Evolutionary conservation across 2,797 vertebrate genomes (phyloP), one percentile per base, ranked within the genome.

Genomic region (Muraenolepis orangiensis): DNA sequence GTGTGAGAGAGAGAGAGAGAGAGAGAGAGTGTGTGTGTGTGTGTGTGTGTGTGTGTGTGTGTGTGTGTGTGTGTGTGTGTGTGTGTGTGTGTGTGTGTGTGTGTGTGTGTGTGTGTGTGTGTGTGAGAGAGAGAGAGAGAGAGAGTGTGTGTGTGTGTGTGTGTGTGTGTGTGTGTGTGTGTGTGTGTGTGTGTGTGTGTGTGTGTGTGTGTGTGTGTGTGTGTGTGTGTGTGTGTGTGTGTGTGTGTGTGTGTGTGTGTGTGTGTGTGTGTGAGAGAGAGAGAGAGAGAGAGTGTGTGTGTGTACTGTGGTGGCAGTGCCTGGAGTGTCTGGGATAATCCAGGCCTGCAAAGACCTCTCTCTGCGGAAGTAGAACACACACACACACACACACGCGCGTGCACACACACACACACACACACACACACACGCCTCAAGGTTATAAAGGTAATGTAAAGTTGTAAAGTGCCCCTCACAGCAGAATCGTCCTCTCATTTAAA

Each of bases 341-440:
- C 78, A 79, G 73, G 78, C 77, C 74, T 73, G 72, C 26, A 67
- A 67, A 79, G 78, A 72, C 78, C 76, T 77, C 69, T 46, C 3
- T 46, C 3, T 18, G 14, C 6, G 42, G 18, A 46, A 46, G 42
- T 46, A 46, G 42, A 42, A 71, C 71, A 72, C 69, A 75, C 72
- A n/a, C 13, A 69, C 70, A 42, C 40, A 2, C 40, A 42, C 40
- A 16, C 40, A 42, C 14, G 16, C 29, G 23, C 42, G 31, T 4
- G 57, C 42, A 38, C 72, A 34, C 30, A 68, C 75, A 32, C 72
- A 72, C n/a, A 31, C 28, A 20, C 40, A 61, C 40, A 23, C 36
- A 8, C 29, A 74, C 51, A 83, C 80, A 75, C 83, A 77, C 57
- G 75, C 75, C 71, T 77, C 82, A 88, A 88, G 80, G 82, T 90